Percentiles rank a stretch among this genome's conserved stretches.
Evolutionary conservation across 2,797 vertebrate genomes (phyloP).

Genomic region (Sternarchorhynchus goeldii): DNA sequence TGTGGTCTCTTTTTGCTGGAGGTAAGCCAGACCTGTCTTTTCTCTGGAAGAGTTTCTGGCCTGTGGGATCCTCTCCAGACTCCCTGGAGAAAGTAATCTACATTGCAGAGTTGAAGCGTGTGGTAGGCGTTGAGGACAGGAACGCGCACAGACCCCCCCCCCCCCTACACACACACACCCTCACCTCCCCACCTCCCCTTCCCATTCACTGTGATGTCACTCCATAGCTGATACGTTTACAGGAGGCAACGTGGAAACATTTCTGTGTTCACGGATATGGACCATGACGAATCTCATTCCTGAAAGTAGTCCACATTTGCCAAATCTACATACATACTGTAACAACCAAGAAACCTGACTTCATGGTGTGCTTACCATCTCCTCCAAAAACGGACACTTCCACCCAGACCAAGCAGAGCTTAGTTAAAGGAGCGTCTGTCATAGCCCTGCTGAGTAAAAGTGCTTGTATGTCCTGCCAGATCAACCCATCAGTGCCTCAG

Average conservation of each 20-base stretch:
- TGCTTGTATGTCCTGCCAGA: neutral
- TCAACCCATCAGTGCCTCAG: conserved; percentile 57
- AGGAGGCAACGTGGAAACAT: conserved; percentile 30
- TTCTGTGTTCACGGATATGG: conserved; percentile 34
- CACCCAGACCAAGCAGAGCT: neutral
- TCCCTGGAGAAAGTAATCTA: conserved; percentile 65
- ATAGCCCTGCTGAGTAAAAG: neutral
- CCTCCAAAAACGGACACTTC: neutral
- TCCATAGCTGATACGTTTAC: conserved; percentile 29
- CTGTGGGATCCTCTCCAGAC: conserved; percentile 70
- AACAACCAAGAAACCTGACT: conserved; percentile 2
- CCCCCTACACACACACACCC: conserved; percentile 38
- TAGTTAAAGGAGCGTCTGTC: neutral
- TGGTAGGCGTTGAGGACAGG: conserved; percentile 47
- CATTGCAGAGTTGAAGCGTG: conserved; percentile 58
- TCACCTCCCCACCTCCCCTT: conserved; percentile 23
- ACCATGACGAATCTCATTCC: neutral
- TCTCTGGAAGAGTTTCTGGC: conserved; percentile 72
- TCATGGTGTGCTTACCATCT: neutral
- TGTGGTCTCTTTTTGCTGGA: conserved; percentile 71
- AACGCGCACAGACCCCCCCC: conserved; percentile 45
- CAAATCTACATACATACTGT: conserved; percentile 6
- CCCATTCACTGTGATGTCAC: conserved; percentile 22
- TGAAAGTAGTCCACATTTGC: neutral
- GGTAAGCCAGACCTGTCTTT: conserved; percentile 68